Evolutionary conservation across 2,113 vertebrate species (phyloP), one percentile per base, ranked within the genome.

Genomic region (Mystacornis crossleyi): DNA sequence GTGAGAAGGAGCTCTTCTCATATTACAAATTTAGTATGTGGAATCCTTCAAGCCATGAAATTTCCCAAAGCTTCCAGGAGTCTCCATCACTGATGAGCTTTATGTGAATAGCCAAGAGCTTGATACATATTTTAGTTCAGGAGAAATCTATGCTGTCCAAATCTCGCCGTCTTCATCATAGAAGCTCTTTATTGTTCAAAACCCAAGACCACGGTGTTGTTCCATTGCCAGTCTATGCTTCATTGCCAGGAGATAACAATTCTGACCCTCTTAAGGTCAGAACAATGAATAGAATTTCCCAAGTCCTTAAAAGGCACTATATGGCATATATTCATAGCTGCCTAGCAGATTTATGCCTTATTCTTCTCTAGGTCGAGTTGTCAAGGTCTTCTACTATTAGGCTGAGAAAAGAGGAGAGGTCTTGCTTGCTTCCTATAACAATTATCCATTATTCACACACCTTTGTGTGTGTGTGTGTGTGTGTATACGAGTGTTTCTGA

Each of bases 211-310:
- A 51, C 51, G 86, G 25, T 45, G 78, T 97, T 83, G 42, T 62
- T 83, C 43, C 15, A 33, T 33, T 36, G 34, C 75, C 66, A 64
- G 57, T 38, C 36, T 50, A 8, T 50, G 85, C 92, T 94, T 91
- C 26, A 34, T 81, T 95, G 95, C 73, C 96, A 93, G 92, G 71
- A 97, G 72, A 97, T 97, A 94, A 97, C 78, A 95, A 92, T 96
- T 88, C 73, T 95, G 81, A 97, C 91, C 89, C 64, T 66, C 74
- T 92, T 90, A 90, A 97, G 92, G 89, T 97, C 96, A 97, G 92
- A 97, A 86, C 80, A 97, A 96, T 91, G 97, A 97, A 87, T 95
- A 97, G 72, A 97, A 97, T 97, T 97, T 97, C 88, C 95, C 83
- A 96, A 94, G 91, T 95, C 89, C 89, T 81, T 92, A 95, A 90